Evolutionary conservation across 1,140 invertebrate species (phyloP).

Genomic region (Mylabris phalerata): DNA sequence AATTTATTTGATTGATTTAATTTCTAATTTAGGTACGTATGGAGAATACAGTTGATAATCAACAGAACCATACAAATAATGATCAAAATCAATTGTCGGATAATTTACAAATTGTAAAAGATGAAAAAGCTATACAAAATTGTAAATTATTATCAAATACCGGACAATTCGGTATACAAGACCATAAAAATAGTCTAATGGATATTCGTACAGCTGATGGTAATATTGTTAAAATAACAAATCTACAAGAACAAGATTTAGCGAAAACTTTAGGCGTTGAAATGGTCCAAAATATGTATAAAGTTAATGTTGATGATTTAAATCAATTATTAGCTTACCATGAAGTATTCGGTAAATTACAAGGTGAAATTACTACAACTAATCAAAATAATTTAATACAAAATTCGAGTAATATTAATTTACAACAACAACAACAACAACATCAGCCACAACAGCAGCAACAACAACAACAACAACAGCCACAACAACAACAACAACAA

Average conservation of each 20-base stretch:
- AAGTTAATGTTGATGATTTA: conserved; percentile 73
- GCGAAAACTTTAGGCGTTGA: conserved; percentile 61
- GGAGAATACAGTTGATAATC: conserved; percentile 31
- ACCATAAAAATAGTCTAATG: conserved; percentile 51
- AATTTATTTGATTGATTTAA: not conserved
- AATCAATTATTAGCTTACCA: conserved; percentile 78
- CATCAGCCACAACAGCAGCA: conserved; percentile 1
- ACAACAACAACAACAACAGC: not conserved
- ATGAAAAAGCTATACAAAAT: conserved; percentile 38
- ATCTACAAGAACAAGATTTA: conserved; percentile 57
- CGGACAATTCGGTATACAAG: conserved; percentile 39
- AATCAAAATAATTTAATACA: conserved; percentile 44
- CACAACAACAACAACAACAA: not conserved
- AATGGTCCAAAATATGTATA: conserved; percentile 71
- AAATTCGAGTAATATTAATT: conserved; percentile 16
- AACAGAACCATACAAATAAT: conserved; percentile 27
- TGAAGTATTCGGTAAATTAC: conserved; percentile 79
- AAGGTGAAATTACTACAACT: conserved; percentile 49
- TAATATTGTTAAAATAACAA: conserved; percentile 66
- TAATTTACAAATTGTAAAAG: conserved; percentile 38
- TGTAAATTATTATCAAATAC: conserved; percentile 31
- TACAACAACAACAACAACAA: conserved; percentile 22
- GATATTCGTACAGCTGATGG: conserved; percentile 61
- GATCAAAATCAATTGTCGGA: conserved; percentile 25
- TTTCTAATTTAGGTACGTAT: conserved; percentile 23